Base-by-base conservation (phyloP, 2,113 vertebrate species). In the Saguinus imperator region DNA sequence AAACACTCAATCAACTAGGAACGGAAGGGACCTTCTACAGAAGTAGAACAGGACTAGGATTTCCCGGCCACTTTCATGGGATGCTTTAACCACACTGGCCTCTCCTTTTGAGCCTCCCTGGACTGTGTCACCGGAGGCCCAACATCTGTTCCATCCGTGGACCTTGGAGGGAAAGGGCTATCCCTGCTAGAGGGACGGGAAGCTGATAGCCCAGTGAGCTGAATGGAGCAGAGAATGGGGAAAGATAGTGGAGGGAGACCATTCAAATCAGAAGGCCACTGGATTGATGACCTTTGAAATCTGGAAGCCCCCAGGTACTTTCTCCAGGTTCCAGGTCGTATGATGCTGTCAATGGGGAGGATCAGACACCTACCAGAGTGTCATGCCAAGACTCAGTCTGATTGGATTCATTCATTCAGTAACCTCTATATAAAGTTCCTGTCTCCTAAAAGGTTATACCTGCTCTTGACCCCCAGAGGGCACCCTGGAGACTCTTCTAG, bases 121-220 rank as follows among this genome's bases (percentile, higher is more conserved):
- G n/a, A 92, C 13, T 76, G 14, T 92, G 57, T 79, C 61, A 14
- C 11, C 18, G 14, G 48, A 90, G 23, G 45, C 5, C n/a, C 52
- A 87, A 43, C 11, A 40, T 52, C 32, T 52, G 43, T 55, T 66
- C 43, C 29, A 3, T 40, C 37, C 40, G 61, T 57, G 29, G 20
- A 7, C 37, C 70, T 14, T 11, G n/a, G 1, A 11, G 5, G 20
- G 40, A 1, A n/a, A 1, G 3, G 3, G 48, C 10, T 40, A 2
- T 57, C 29, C 1, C 7, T 77, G 32, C 16, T 13, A 5, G 25
- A 18, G 5, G 23, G 37, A 37, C 21, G 16, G 21, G 43, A 80
- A 25, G 52, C 37, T 58, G 48, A 66, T 13, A 21, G 35, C 40
- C 66, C 64, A 23, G 23, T 52, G 11, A 2, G 25, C 17, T 43